Evolutionary conservation across 2,113 vertebrate genomes (phyloP), one percentile per base, ranked within the genome.

Genomic region (Istiophorus platypterus): DNA sequence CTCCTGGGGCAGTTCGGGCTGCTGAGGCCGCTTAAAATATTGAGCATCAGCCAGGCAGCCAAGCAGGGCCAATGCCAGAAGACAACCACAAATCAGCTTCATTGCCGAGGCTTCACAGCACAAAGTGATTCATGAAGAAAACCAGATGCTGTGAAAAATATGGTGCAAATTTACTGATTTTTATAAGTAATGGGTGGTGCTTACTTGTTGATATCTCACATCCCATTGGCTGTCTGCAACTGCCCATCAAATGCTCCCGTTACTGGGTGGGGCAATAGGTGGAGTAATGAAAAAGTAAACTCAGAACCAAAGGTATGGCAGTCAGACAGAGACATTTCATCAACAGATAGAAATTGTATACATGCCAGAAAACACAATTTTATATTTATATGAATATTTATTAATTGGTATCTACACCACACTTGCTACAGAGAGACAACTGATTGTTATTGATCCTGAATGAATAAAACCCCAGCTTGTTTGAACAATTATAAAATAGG

Each of bases 41-140:
- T 92, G 85, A 78, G 86, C 89, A 24, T 56, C 24, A 15, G 62
- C 34, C 61, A 87, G 26, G 56, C 54, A 75, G 58, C 76, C 62
- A 22, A 90, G 61, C n/a, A 92, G 18, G 31, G 49, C 63, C 34
- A 84, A 37, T 31, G 78, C 82, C 39, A 92, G 56, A 59, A 91
- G 72, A 65, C 42, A 64, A 66, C 26, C 34, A 67, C 24, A 65
- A 68, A 75, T 76, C 27, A 69, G 29, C 75, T 87, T 92, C 78
- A 92, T 85, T 54, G 75, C 29, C 57, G 73, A 74, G 39, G 68
- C 0, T 51, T 84, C 81, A 90, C 85, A 89, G 74, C 86, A 73
- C 13, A 82, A 45, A 80, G 61, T 51, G 75, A 54, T 39, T 80
- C 42, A 14, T 64, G 75, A 47, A 64, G 37, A 65, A 61, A 67